Percentiles rank a stretch among this genome's conserved stretches.
Conservation (phyloP, 2,113 vertebrate species). For the Notothenia rossii region DNA sequence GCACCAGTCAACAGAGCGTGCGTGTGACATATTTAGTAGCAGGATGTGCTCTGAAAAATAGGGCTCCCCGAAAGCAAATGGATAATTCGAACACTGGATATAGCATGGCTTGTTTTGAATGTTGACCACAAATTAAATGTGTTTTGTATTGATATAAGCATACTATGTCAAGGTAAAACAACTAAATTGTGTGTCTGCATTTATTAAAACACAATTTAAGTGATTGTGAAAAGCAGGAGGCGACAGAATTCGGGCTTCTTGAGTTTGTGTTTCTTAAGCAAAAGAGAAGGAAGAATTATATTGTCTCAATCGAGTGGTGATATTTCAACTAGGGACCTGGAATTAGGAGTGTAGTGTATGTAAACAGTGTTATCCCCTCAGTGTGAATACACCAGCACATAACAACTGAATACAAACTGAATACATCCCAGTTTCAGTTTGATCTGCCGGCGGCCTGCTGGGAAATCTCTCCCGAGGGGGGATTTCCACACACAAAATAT, state of each 20-base stretch:
- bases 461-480: conserved; percentile 17
- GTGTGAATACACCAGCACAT: not conserved
- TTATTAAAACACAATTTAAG: not conserved
- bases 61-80: no score
- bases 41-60: no score
- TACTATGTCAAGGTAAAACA: not conserved
- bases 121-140: no score
- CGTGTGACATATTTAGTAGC: no score
- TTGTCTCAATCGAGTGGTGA: not conserved
- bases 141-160: no score
- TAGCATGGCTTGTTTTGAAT: no score
- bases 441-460: conserved; percentile 25
- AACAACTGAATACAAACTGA: conserved; percentile 27
- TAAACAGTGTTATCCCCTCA: not conserved
- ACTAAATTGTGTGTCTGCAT: not conserved
- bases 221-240: not conserved
- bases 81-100: no score
- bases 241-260: not conserved
- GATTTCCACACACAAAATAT: conserved; percentile 10
- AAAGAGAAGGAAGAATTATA: not conserved
- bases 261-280: not conserved
- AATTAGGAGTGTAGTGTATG: not conserved
- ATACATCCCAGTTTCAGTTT: conserved; percentile 39
- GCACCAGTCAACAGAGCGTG: no score
- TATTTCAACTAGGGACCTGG: not conserved